phyloP scores from a whole-genome alignment of 2,113 vertebrate genomes.

The Tonatia bakeri region DNA sequence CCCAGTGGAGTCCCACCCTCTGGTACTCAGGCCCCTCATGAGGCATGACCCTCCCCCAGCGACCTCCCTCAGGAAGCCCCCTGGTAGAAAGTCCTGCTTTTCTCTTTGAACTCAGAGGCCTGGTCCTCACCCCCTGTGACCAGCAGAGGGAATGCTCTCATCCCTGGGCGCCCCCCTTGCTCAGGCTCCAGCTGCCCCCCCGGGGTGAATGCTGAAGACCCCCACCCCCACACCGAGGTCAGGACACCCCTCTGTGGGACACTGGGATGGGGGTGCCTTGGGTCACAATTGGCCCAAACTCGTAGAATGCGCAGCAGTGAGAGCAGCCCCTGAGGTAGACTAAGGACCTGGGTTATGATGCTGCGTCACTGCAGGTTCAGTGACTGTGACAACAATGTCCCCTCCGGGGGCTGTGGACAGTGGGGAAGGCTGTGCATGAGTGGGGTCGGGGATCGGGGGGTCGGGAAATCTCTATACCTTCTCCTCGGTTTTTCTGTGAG shows the following conservation, averaged over 20 bases:
- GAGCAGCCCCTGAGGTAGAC: not conserved
- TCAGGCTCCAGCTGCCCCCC: not conserved
- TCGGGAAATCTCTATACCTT: not conserved
- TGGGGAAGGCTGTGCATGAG: not conserved
- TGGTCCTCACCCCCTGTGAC: not conserved
- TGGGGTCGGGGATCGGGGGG: too few relatives aligned
- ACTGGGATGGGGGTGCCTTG: too few relatives aligned
- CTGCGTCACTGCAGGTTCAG: not conserved
- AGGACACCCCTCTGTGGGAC: not conserved
- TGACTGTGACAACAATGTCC: not conserved
- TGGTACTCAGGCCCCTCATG: not conserved
- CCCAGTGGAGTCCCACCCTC: too few relatives aligned
- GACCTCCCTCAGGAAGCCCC: too few relatives aligned
- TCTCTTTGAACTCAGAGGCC: not conserved
- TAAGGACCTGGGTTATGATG: not conserved
- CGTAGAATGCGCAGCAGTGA: not conserved
- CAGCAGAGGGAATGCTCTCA: too few relatives aligned
- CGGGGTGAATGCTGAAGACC: not conserved
- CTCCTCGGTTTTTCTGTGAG: not conserved
- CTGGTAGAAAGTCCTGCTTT: not conserved
- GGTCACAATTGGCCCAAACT: not conserved
- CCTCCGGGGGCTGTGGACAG: not conserved
- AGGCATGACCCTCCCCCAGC: not conserved
- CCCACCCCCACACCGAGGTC: not conserved
- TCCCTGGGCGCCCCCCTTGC: accelerated